Evolutionary conservation across 2,888 invertebrate genomes (phyloP), one percentile per base, ranked within the genome.

Genomic region (Synanthedon andrenaeformis): DNA sequence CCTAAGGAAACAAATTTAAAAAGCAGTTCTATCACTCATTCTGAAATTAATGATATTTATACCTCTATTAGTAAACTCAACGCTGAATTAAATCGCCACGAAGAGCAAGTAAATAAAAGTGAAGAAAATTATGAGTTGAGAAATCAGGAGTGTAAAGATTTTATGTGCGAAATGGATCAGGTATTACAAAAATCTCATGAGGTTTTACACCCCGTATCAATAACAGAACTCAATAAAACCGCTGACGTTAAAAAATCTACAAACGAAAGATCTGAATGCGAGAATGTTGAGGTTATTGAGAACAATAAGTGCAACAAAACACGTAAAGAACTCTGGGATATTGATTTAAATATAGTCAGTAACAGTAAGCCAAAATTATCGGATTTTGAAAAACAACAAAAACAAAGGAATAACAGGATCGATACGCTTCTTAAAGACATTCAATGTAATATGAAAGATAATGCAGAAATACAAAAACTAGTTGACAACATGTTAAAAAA

Each of bases 391-490:
- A 61, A 72, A 50, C 70, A 70, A 56, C 76, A 82, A 60, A 49
- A 64, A 19, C 75, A 79, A 52, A 62, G 81, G 52, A 80, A 72
- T 54, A 70, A 78, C 51, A 72, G 76, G 42, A 84, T 87, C 41
- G 72, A 81, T 54, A 65, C 64, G 54, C 72, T 87, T 14, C 73
- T 87, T n/a, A 63, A 63, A 51, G 75, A 79, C 53, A 86, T 87
- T 41, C 83, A 86, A 64, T 81, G 77, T 53, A 83, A 81, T 57
- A 84, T 85, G 84, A 85, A 81, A 55, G 82, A 82, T 59, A 87
- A 85, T 57, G 74, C 81, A 61, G 85, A 86, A 53, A 84, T 87
- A 4, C 61, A 82, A 42, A 66, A 73, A 54, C 59, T 84, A 4
- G 84, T 86, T 6, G 77, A 87, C 61, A 85, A 70, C 59, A 64